Evolutionary conservation across 2,113 vertebrate genomes (phyloP), one percentile per base, ranked within the genome.

Genomic region (Dromiciops gliroides): DNA sequence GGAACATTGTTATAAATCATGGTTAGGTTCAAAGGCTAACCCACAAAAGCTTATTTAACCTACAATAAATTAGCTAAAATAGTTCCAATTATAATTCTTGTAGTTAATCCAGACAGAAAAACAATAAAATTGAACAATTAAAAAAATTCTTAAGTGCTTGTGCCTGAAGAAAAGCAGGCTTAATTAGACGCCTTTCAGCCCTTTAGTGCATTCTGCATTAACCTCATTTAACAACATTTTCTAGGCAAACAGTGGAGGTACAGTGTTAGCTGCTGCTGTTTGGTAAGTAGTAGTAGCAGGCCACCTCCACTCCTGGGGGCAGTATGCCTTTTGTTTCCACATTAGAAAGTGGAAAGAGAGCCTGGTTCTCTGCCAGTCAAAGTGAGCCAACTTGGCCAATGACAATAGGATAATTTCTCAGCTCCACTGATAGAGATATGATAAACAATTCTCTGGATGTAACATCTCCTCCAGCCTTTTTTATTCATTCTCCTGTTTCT

Each of bases 91-190:
- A 83, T 44, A 83, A 83, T 83, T 83, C 67, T 83, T 6, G 16
- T 48, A 91, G 60, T 92, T 50, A 95, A 48, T 83, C 10, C 25
- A 91, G 48, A 94, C 4, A 56, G 25, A 92, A 94, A n/a, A 93
- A 94, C 23, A 22, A 23, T 83, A 83, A 48, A 8, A 12, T 83
- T 49, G 89, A 83, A 83, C n/a, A 83, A 83, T 83, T 83, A 44
- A 83, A 67, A 28, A 28, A 94, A 52, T n/a, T 95, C 51, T 92
- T 90, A n/a, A 26, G 44, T 90, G 47, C 3, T 75, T 7, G 31
- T 95, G 25, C 96, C 94, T 93, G 31, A 95, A 83, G 94, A 75
- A 94, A 94, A 92, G 9, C 67, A 95, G 49, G 44, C 1, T 56
- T 50, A 75, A 67, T 67, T 90, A 90, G 49, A 92, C 89, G 24